Percentiles rank a stretch among this genome's conserved stretches.
phyloP scores from a whole-genome alignment of 2,888 invertebrate genomes.

The Lasioglossum villosulum region DNA sequence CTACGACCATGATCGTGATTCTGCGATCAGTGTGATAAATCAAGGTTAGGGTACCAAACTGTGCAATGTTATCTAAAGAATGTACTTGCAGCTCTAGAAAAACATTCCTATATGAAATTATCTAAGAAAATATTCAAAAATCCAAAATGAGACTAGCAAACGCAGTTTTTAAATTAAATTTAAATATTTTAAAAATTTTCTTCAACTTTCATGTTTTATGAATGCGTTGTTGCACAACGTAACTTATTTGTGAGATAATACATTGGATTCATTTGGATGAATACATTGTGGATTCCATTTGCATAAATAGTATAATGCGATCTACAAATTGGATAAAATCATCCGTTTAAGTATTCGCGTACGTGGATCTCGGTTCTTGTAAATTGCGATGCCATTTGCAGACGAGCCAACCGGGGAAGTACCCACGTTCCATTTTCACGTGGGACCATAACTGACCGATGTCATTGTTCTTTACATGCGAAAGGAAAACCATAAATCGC shows the following conservation, averaged over 20 bases:
- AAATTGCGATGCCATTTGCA: slow-evolving; percentile 40
- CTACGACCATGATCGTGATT: no score
- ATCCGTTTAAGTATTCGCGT: slow-evolving; percentile 8
- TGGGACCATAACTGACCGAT: slow-evolving; percentile 74
- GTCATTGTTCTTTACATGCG: slow-evolving; percentile 74
- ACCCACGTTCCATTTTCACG: slow-evolving; percentile 82
- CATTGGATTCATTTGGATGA: not conserved
- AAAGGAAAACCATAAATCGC: slow-evolving; percentile 53
- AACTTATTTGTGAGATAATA: not conserved
- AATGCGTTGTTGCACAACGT: not conserved
- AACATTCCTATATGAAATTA: not conserved
- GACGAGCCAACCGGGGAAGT: slow-evolving; percentile 70
- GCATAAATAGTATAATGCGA: slow-evolving; percentile 1
- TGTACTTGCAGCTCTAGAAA: not conserved
- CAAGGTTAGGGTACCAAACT: not conserved
- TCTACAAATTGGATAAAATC: slow-evolving; percentile 32
- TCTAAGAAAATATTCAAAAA: not conserved
- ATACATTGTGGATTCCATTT: no score
- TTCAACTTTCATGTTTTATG: not conserved
- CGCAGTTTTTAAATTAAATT: not conserved
- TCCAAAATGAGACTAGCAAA: not conserved
- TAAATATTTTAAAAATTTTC: not conserved
- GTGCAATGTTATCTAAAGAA: not conserved
- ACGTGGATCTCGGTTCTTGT: slow-evolving; percentile 37
- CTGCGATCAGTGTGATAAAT: no score